Conservation (phyloP, 1,140 invertebrate genomes). For the Contarinia nasturtii region DNA sequence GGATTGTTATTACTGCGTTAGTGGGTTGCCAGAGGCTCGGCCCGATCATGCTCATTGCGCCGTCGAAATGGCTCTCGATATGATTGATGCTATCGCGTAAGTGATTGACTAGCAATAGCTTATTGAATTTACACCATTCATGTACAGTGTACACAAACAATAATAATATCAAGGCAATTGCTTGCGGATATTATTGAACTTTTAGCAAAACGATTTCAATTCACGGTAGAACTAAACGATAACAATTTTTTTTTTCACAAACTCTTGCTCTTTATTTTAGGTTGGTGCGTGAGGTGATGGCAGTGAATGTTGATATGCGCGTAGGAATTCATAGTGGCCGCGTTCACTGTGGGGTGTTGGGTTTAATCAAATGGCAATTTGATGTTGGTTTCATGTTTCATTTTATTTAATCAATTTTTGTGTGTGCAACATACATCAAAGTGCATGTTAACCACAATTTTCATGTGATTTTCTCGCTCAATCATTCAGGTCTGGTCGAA, state of each 20-base stretch:
- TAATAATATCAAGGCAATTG: background rate
- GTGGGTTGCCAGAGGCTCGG: constrained; percentile 68
- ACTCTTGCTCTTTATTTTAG: constrained; percentile 24
- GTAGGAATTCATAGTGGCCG: constrained; percentile 87
- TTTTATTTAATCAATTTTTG: too few relatives aligned
- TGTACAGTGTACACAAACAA: background rate
- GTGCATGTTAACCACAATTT: constrained; percentile 26
- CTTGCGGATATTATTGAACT: background rate
- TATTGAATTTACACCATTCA: too few relatives aligned
- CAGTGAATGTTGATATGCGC: constrained; percentile 84
- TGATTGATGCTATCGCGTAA: constrained; percentile 93
- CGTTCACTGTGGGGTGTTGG: constrained; percentile 87
- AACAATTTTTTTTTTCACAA: too few relatives aligned
- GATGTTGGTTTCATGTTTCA: constrained; percentile 28
- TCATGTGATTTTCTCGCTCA: constrained; percentile 25
- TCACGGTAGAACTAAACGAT: too few relatives aligned
- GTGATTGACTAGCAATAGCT: constrained; percentile 21
- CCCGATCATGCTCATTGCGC: constrained; percentile 85
- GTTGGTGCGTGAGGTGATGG: constrained; percentile 70
- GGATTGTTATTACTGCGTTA: constrained; percentile 91
- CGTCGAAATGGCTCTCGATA: constrained; percentile 90
- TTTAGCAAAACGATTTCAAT: background rate
- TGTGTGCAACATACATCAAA: too few relatives aligned
- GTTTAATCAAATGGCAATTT: constrained; percentile 62
- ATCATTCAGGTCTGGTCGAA: constrained; percentile 64